Evolutionary conservation across 2,797 vertebrate genomes (phyloP).

Genomic region (Halcyon badia): DNA sequence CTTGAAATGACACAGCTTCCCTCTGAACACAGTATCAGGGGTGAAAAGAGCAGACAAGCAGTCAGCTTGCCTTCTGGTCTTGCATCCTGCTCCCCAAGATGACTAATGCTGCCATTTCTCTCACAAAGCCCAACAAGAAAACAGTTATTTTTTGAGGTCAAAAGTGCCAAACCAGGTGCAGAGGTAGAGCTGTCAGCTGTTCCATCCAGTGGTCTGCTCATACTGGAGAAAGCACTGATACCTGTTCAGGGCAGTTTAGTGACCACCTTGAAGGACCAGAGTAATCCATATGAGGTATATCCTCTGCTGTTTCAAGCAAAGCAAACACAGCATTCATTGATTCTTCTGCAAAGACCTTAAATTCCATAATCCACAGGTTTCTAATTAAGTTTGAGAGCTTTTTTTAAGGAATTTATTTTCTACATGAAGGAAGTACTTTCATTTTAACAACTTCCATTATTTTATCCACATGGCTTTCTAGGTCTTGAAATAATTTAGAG

Average conservation of each 20-base stretch:
- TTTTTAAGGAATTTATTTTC: background rate
- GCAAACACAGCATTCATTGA: rapidly evolving
- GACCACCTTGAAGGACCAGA: background rate
- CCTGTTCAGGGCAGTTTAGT: background rate
- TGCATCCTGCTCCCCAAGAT: rapidly evolving
- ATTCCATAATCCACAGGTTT: background rate
- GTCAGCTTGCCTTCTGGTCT: background rate
- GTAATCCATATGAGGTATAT: background rate
- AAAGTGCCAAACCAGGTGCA: background rate
- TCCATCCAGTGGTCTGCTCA: background rate
- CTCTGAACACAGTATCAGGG: background rate
- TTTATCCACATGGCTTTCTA: background rate
- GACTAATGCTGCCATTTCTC: background rate
- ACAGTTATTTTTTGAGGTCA: background rate
- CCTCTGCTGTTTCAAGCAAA: background rate
- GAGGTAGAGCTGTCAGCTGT: background rate
- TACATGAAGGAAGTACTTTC: background rate
- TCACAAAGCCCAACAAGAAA: background rate
- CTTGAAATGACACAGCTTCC: background rate
- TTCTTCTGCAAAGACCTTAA: background rate
- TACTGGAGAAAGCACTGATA: background rate
- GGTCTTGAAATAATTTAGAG: background rate
- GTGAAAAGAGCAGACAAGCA: background rate
- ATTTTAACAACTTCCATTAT: background rate
- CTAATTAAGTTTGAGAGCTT: background rate